Percentiles rank a stretch among this genome's conserved stretches.
phyloP scores from a whole-genome alignment of 1,140 invertebrate species.

The Glossosoma conforme region DNA sequence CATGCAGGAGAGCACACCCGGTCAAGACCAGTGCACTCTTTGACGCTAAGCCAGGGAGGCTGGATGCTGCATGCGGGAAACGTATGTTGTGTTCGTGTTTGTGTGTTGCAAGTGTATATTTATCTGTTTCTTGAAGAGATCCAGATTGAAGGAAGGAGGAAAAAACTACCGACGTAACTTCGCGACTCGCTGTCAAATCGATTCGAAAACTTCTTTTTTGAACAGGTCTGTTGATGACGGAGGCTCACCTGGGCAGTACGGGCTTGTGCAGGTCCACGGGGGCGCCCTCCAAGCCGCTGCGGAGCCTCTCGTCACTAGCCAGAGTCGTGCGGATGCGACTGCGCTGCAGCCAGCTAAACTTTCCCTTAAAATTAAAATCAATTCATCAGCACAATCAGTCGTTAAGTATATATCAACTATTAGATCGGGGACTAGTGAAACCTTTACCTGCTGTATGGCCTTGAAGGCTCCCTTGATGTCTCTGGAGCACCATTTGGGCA shows the following conservation, averaged over 20 bases:
- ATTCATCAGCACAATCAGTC: slow-evolving; percentile 2
- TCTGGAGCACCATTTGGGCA: slow-evolving; percentile 68
- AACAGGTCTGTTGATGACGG: too few species aligned
- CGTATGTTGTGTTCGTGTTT: too few species aligned
- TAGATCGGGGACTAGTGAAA: slow-evolving; percentile 1
- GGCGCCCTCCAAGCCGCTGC: slow-evolving; percentile 35
- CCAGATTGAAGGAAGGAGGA: too few species aligned
- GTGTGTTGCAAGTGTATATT: too few species aligned
- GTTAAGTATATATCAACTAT: slow-evolving; percentile 7
- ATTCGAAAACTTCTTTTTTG: too few species aligned
- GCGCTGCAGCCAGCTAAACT: slow-evolving; percentile 77
- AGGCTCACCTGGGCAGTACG: slow-evolving; percentile 23
- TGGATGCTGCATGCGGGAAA: too few species aligned
- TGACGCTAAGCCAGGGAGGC: too few species aligned
- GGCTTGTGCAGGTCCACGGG: slow-evolving; percentile 41
- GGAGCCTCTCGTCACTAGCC: slow-evolving; percentile 54
- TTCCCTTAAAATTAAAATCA: slow-evolving; percentile 50
- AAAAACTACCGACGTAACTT: too few species aligned
- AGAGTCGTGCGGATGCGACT: slow-evolving; percentile 84
- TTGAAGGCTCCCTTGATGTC: slow-evolving; percentile 67
- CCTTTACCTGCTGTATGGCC: slow-evolving; percentile 62
- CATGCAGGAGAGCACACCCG: too few species aligned
- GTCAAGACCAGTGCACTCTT: too few species aligned
- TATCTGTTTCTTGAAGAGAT: too few species aligned
- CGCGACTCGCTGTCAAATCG: too few species aligned